Evolutionary conservation across 37 sponge, comb jelly and placozoan genomes (phyloP).

Genomic region (Aplysina aerophoba): DNA sequence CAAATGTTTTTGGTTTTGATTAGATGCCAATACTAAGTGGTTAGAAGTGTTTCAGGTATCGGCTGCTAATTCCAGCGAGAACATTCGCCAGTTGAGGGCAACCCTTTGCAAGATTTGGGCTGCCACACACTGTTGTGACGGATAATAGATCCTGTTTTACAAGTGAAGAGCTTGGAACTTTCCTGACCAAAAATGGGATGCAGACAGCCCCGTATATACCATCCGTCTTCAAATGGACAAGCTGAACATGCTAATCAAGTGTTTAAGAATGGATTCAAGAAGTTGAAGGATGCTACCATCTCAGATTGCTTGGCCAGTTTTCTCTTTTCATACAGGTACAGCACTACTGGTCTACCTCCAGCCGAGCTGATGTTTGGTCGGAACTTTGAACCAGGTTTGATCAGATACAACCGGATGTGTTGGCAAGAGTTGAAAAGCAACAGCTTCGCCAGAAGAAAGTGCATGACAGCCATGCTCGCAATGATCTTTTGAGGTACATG

Average conservation of each 20-base stretch:
- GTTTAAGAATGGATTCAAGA: no score
- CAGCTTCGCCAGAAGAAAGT: not conserved
- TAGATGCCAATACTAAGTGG: conserved; percentile 33
- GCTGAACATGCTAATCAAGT: not conserved
- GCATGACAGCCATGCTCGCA: not conserved
- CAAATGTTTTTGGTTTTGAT: not conserved
- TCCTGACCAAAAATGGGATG: conserved; percentile 5
- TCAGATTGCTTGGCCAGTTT: no score
- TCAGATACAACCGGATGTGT: not conserved
- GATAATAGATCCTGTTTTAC: conserved; percentile 18
- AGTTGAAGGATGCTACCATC: no score
- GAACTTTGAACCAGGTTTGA: no score
- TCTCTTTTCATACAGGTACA: no score
- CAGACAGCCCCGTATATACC: conserved; percentile 8
- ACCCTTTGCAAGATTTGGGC: conserved; percentile 2
- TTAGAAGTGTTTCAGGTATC: not conserved
- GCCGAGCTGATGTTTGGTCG: no score
- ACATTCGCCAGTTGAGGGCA: not conserved
- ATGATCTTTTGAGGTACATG: not conserved
- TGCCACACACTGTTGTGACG: conserved; percentile 14
- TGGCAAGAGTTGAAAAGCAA: not conserved
- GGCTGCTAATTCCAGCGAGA: not conserved
- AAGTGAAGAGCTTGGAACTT: not conserved
- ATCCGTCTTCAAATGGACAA: conserved; percentile 21
- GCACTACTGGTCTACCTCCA: no score